Conservation (phyloP, 2,797 vertebrate genomes). For the Hozukius guyotensis region DNA sequence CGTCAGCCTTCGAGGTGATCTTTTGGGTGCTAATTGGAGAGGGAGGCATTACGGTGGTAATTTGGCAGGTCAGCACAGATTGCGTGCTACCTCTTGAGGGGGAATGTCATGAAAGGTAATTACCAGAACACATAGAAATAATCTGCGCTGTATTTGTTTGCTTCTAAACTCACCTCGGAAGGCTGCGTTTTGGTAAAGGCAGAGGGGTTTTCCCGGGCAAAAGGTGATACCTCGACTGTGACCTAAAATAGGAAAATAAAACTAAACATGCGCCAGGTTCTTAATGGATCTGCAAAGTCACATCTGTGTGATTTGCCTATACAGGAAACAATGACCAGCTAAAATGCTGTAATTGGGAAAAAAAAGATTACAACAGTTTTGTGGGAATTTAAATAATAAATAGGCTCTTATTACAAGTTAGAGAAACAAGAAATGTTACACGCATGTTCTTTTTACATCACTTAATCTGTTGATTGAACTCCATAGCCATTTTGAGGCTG, state of each 20-base stretch:
- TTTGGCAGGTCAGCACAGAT: slow-evolving; percentile 62
- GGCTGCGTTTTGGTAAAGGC: neutral
- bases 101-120: slow-evolving; percentile 61
- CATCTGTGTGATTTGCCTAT: neutral
- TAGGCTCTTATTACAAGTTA: neutral
- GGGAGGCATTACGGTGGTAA: slow-evolving; percentile 42
- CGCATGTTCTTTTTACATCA: neutral
- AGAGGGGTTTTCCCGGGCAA: neutral
- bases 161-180: slow-evolving; percentile 11
- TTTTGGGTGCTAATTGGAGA: slow-evolving; percentile 54
- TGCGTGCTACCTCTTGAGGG: slow-evolving; percentile 47
- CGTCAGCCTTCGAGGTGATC: slow-evolving; percentile 28
- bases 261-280: neutral
- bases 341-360: neutral
- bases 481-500: neutral
- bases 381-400: neutral
- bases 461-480: neutral
- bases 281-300: neutral
- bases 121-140: slow-evolving; percentile 51
- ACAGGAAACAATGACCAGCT: neutral
- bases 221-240: neutral
- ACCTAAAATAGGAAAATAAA: neutral
- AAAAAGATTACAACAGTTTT: neutral
- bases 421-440: neutral
- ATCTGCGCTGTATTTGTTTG: slow-evolving; percentile 55